Percentiles rank a stretch among this genome's conserved stretches.
Conservation (phyloP, 2,113 vertebrate genomes). For the Herpailurus yagouaroundi region DNA sequence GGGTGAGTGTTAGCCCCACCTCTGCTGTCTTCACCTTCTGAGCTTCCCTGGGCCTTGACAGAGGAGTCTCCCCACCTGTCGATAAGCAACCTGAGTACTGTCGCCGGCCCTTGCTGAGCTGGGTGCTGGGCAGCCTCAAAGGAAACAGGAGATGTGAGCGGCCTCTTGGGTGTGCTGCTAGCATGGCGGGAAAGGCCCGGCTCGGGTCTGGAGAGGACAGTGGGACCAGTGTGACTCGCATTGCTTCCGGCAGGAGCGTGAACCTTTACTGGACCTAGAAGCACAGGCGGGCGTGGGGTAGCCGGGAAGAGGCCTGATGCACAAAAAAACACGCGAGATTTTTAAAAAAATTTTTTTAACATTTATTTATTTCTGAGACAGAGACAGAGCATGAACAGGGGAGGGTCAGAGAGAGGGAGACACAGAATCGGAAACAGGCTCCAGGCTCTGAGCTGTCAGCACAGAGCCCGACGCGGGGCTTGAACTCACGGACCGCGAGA, state of each 20-base stretch:
- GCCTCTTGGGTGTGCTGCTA: neutral
- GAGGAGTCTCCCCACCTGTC: neutral
- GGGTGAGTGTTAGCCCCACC: fast-evolving
- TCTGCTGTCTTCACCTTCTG: neutral
- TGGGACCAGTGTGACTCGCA: fast-evolving
- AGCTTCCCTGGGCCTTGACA: neutral
- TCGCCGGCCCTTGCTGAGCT: neutral
- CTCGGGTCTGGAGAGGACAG: neutral
- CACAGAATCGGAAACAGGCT: no score
- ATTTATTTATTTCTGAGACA: no score
- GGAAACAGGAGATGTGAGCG: neutral
- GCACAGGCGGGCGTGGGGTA: neutral
- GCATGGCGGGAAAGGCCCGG: neutral
- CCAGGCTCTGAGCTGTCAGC: no score
- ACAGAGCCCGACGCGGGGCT: no score
- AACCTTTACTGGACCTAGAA: neutral
- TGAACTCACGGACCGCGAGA: no score
- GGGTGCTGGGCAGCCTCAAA: neutral
- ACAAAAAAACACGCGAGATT: no score
- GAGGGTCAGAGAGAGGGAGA: no score
- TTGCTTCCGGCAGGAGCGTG: neutral
- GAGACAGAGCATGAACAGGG: no score
- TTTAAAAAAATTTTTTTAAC: no score
- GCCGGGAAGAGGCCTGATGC: neutral
- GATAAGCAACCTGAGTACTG: neutral